A percentile compares a stretch with the other conserved stretches of the same genome.
These are phyloP conservation scores for Halocynthia roretzi DNA, from an alignment of 23 tunicate genomes.

Conservation along the genomic window DNA sequence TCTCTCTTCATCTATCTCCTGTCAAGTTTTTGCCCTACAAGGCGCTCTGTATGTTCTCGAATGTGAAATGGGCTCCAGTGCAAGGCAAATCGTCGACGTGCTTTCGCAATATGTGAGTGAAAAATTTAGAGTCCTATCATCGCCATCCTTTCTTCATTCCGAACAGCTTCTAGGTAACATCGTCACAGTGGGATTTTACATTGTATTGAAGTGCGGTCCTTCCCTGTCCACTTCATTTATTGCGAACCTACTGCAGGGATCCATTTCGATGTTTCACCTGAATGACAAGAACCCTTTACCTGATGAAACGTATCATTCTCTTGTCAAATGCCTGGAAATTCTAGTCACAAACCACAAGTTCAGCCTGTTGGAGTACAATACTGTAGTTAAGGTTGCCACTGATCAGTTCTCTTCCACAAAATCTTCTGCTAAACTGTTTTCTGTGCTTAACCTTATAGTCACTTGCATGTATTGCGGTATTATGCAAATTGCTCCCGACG, in stretches of 20 bases:
- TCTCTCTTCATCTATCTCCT: conserved; percentile 43
- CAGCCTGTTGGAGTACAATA: conserved; percentile 44
- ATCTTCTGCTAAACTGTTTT: conserved; percentile 15
- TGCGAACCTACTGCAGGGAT: conserved; percentile 26
- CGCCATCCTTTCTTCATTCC: conserved; percentile 23
- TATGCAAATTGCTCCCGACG: conserved; percentile 1
- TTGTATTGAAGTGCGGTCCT: conserved; percentile 43
- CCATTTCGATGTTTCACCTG: background rate
- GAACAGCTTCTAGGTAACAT: conserved; percentile 16
- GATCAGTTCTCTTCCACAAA: conserved; percentile 44
- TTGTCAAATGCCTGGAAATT: conserved; percentile 51
- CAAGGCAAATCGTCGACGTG: conserved; percentile 35
- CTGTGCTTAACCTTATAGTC: conserved; percentile 45
- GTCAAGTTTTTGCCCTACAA: conserved; percentile 38
- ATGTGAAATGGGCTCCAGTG: conserved; percentile 20
- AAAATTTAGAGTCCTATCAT: conserved; percentile 23
- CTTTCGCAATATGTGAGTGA: conserved; percentile 25
- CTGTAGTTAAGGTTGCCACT: conserved; percentile 51
- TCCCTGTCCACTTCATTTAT: conserved; percentile 43
- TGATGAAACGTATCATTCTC: conserved; percentile 44
- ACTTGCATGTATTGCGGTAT: conserved; percentile 87
- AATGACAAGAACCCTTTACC: conserved; percentile 15
- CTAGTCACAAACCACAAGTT: conserved; percentile 48
- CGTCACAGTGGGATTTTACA: conserved; percentile 31
- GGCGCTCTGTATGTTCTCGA: conserved; percentile 74